Conservation (phyloP, 1,140 invertebrate species). For the Schlechtendalia chinensis region DNA sequence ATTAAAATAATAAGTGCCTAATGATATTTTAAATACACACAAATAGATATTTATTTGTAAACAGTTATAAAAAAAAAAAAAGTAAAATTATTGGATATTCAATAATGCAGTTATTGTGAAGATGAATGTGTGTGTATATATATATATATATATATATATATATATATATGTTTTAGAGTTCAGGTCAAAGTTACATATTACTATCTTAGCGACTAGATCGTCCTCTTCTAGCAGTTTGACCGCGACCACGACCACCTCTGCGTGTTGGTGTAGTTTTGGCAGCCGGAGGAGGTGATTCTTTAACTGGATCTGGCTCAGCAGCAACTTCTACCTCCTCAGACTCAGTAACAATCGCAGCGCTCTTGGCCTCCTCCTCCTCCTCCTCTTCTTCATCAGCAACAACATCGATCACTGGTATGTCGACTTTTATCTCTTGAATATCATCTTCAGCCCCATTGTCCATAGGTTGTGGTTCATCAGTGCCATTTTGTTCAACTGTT, state of each 20-base stretch:
- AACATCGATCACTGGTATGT: not conserved
- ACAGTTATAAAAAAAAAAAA: not conserved
- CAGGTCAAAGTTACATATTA: no score
- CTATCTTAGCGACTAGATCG: constrained; percentile 27
- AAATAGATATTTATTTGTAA: not conserved
- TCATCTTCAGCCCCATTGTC: not conserved
- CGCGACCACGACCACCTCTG: constrained; percentile 44
- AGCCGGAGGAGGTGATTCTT: constrained; percentile 51
- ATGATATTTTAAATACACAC: constrained; percentile 24
- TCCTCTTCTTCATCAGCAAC: not conserved
- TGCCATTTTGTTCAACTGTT: constrained; percentile 55
- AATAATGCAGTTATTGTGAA: not conserved
- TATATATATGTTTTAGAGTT: not conserved
- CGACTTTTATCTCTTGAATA: not conserved
- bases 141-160: no score
- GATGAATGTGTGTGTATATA: not conserved
- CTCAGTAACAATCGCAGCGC: not conserved
- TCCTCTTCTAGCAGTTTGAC: constrained; percentile 34
- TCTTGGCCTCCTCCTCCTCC: no score
- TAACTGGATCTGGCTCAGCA: constrained; percentile 30
- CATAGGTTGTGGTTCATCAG: constrained; percentile 53
- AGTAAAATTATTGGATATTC: constrained; percentile 15
- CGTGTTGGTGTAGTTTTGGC: constrained; percentile 49
- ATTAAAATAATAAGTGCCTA: not conserved
- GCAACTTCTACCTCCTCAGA: not conserved